phyloP scores from a whole-genome alignment of 2,797 vertebrate species.

The Hipposideros larvatus region DNA sequence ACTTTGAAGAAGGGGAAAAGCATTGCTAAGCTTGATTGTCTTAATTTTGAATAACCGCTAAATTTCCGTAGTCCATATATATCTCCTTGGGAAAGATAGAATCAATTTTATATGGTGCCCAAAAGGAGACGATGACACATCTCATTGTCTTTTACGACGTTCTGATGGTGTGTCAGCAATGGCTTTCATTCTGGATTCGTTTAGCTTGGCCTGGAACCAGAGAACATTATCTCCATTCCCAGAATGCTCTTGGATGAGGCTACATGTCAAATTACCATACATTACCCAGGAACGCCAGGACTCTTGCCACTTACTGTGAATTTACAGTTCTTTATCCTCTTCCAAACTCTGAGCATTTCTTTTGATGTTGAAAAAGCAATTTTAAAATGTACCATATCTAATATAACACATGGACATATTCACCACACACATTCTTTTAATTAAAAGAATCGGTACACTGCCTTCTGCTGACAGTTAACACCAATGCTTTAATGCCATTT shows the following conservation, averaged over 20 bases:
- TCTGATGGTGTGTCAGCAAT: conserved; percentile 62
- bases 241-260: conserved; percentile 72
- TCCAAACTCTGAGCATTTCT: conserved; percentile 64
- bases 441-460: conserved; percentile 58
- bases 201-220: conserved; percentile 80
- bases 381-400: conserved; percentile 67
- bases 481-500: conserved; percentile 63
- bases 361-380: conserved; percentile 76
- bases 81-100: conserved; percentile 67
- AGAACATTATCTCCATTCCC: conserved; percentile 73
- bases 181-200: conserved; percentile 58
- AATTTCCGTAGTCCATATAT: conserved; percentile 54
- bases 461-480: conserved; percentile 77
- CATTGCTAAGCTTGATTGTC: background rate
- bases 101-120: conserved; percentile 61
- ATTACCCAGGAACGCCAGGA: conserved; percentile 50
- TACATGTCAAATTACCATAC: conserved; percentile 72
- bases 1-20: background rate
- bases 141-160: conserved; percentile 64
- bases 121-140: conserved; percentile 50
- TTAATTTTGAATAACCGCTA: conserved; percentile 75
- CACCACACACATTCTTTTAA: conserved; percentile 77
- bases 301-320: conserved; percentile 62
- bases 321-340: conserved; percentile 70
- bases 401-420: conserved; percentile 69